phyloP scores from a whole-genome alignment of 2,888 invertebrate species.

The Mimumesa dahlbomi region DNA sequence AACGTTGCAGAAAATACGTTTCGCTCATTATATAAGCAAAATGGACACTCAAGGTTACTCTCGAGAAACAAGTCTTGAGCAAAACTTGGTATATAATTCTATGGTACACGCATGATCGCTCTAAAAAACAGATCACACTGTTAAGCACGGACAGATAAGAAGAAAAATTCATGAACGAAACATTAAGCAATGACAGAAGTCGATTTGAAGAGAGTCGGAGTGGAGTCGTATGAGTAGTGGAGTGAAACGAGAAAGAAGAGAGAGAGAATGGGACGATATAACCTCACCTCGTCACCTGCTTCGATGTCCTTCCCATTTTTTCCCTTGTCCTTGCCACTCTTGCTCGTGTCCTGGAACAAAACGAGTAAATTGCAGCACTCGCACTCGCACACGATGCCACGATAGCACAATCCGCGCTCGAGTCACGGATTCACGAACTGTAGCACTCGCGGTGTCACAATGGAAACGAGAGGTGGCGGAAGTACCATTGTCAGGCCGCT shows the following conservation, averaged over 20 bases:
- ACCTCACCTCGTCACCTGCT: slow-evolving; percentile 79
- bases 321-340: slow-evolving; percentile 77
- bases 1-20: too few species aligned
- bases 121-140: too few species aligned
- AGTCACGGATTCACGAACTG: slow-evolving; percentile 31
- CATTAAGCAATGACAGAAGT: too few species aligned
- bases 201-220: too few species aligned
- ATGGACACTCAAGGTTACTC: too few species aligned
- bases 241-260: background rate
- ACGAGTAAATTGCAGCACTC: slow-evolving; percentile 39
- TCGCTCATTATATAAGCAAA: too few species aligned
- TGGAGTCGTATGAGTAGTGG: too few species aligned
- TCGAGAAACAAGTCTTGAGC: too few species aligned
- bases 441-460: slow-evolving; percentile 41
- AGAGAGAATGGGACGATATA: slow-evolving; percentile 58
- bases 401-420: slow-evolving; percentile 38
- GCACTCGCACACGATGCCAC: slow-evolving; percentile 37
- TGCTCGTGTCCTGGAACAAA: slow-evolving; percentile 77
- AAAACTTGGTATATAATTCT: too few species aligned
- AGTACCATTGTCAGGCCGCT: slow-evolving; percentile 67
- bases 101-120: too few species aligned
- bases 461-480: slow-evolving; percentile 49
- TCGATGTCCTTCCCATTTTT: slow-evolving; percentile 79
- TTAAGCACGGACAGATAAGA: background rate
- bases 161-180: slow-evolving; percentile 1